Evolutionary conservation across 2,797 vertebrate species (phyloP).

Genomic region (Pipistrellus kuhlii): DNA sequence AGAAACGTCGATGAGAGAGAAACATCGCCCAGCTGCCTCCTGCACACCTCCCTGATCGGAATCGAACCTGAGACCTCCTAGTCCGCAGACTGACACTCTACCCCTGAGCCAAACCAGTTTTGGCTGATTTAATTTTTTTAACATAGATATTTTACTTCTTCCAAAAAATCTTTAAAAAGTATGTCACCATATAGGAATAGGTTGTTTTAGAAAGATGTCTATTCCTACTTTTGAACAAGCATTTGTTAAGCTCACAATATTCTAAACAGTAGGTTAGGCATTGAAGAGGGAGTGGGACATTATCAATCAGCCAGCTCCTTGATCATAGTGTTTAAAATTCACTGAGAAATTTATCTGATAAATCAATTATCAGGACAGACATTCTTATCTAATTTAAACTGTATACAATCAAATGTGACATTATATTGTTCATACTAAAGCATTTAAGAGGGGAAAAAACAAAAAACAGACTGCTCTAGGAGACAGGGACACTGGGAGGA

Average conservation of each 20-base stretch:
- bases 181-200: not conserved
- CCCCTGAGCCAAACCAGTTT: too few species aligned
- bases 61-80: too few species aligned
- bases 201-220: not conserved
- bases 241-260: not conserved
- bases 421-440: not conserved
- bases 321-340: not conserved
- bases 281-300: not conserved
- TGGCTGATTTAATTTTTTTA: not conserved
- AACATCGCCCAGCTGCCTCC: too few species aligned
- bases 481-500: not conserved
- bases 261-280: not conserved
- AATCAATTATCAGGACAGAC: not conserved
- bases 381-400: too few species aligned
- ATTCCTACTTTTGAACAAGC: not conserved
- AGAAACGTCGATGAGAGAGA: too few species aligned
- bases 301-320: not conserved
- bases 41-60: too few species aligned
- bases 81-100: too few species aligned
- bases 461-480: not conserved
- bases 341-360: not conserved
- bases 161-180: not conserved
- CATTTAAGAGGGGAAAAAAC: not conserved
- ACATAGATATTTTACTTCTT: not conserved
- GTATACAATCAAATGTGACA: not conserved